phyloP scores from a whole-genome alignment of 2,888 invertebrate species.

The Agrilus mali region DNA sequence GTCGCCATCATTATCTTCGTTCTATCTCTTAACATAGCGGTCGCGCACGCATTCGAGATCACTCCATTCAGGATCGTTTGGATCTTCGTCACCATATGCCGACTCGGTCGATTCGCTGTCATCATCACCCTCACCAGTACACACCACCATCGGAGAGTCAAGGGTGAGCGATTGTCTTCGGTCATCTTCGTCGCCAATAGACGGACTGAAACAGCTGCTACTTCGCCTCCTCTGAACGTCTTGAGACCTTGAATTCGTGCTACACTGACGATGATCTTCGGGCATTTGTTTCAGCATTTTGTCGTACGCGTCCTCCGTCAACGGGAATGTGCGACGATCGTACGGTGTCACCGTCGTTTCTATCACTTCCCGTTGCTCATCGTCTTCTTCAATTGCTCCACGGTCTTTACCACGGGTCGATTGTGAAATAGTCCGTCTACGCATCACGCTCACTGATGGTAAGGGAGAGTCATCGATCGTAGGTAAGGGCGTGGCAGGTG shows the following conservation, averaged over 20 bases:
- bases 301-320: slow-evolving; percentile 54
- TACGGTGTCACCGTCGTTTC: slow-evolving; percentile 50
- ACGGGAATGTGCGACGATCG: slow-evolving; percentile 62
- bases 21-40: slow-evolving; percentile 18
- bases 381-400: slow-evolving; percentile 21
- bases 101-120: slow-evolving; percentile 42
- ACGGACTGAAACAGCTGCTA: slow-evolving; percentile 28
- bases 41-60: slow-evolving; percentile 30
- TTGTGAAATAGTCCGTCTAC: slow-evolving; percentile 40
- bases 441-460: slow-evolving; percentile 25
- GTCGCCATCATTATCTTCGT: too few relatives aligned
- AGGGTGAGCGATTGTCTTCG: slow-evolving; percentile 13
- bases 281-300: slow-evolving; percentile 61
- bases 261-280: slow-evolving; percentile 39
- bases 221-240: slow-evolving; percentile 16
- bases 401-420: slow-evolving; percentile 30
- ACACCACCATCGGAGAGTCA: slow-evolving; percentile 5
- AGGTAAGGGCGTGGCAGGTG: slow-evolving; percentile 39
- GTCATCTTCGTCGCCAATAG: slow-evolving; percentile 17
- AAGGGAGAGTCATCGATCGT: slow-evolving; percentile 13
- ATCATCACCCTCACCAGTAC: slow-evolving; percentile 9
- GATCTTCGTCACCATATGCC: slow-evolving; percentile 62
- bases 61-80: slow-evolving; percentile 77
- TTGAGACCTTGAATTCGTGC: slow-evolving; percentile 26
- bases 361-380: slow-evolving; percentile 20